phyloP scores from a whole-genome alignment of 2,113 vertebrate species.

The Melanerpes formicivorus region DNA sequence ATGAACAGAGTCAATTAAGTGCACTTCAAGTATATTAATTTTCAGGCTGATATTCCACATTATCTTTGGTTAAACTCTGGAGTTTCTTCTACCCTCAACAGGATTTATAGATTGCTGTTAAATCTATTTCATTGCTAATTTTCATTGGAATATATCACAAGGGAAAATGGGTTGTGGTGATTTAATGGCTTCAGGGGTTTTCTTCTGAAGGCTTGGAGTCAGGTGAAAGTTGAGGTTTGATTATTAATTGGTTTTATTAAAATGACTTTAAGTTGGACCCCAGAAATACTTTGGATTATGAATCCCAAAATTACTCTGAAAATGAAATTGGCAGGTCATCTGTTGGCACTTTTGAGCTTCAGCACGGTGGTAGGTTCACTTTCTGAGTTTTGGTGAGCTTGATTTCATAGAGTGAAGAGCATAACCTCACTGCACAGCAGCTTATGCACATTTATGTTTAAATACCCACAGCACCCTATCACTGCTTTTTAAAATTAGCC shows the following conservation, averaged over 20 bases:
- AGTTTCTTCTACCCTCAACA: not conserved
- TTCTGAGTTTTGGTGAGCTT: not conserved
- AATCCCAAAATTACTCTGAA: not conserved
- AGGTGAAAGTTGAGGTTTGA: rapidly evolving
- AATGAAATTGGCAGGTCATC: not conserved
- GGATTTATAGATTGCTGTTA: not conserved
- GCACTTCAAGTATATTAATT: not conserved
- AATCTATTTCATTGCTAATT: not conserved
- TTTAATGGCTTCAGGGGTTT: not conserved
- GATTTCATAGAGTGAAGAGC: rapidly evolving
- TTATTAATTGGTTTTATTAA: not conserved
- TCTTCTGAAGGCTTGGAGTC: not conserved
- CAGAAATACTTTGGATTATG: not conserved
- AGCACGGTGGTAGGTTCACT: too few relatives aligned
- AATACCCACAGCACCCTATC: conserved; percentile 4
- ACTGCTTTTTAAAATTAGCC: conserved; percentile 63
- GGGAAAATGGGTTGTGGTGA: not conserved
- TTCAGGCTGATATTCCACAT: not conserved
- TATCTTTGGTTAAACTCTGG: not conserved
- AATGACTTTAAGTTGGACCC: not conserved
- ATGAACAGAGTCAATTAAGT: not conserved
- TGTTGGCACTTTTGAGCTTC: not conserved
- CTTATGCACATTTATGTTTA: not conserved
- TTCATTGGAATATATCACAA: not conserved
- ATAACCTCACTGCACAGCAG: not conserved